phyloP scores from a whole-genome alignment of 2,797 vertebrate species.

The Epinephelus awoara region DNA sequence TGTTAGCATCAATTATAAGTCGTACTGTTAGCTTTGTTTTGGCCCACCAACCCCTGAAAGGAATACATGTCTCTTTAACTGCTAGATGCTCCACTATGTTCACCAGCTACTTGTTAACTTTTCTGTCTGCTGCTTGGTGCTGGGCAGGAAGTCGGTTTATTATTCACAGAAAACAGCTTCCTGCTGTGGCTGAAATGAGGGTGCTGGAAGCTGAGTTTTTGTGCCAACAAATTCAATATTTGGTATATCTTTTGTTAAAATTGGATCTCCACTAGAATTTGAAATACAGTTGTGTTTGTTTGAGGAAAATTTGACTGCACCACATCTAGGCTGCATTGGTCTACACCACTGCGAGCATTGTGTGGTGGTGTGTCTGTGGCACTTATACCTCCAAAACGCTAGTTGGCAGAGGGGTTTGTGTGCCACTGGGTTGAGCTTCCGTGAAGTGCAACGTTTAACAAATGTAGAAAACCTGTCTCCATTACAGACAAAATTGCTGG shows the following conservation, averaged over 20 bases:
- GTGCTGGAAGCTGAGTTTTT: neutral
- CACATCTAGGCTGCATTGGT: no score
- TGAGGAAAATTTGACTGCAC: neutral
- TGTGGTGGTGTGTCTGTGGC: no score
- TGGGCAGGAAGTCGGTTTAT: neutral
- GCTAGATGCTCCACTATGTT: neutral
- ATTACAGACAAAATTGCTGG: no score
- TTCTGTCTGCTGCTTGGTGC: neutral
- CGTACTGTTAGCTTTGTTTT: constrained; percentile 12
- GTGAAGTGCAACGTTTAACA: no score
- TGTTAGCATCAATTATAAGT: neutral
- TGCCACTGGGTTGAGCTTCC: no score
- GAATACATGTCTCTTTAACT: neutral
- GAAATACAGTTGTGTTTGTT: neutral
- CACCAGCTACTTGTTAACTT: neutral
- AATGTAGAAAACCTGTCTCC: no score
- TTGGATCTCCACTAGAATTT: neutral
- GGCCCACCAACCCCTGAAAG: neutral
- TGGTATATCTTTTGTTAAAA: constrained; percentile 19
- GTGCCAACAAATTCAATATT: neutral
- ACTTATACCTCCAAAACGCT: no score
- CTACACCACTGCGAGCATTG: no score
- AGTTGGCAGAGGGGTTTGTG: no score
- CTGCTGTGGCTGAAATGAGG: neutral
- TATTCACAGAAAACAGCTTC: neutral